Percentiles rank a stretch among this genome's conserved stretches.
phyloP scores from a whole-genome alignment of 2,113 vertebrate genomes.

The Burhinus bistriatus region DNA sequence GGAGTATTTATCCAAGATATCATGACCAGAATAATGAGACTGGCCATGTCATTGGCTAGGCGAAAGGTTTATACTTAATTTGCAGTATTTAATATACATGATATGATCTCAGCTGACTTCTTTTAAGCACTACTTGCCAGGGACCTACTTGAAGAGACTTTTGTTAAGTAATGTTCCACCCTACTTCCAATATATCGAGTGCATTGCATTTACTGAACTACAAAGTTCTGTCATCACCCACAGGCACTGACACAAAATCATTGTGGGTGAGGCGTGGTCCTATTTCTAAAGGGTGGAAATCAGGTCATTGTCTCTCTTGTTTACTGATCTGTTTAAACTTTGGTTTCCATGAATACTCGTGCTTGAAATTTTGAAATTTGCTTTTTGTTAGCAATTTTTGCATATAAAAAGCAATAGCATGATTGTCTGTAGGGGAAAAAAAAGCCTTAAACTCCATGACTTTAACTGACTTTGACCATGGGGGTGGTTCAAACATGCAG shows the following conservation, averaged over 20 bases:
- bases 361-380: slow-evolving; percentile 12
- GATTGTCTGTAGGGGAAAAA: not conserved
- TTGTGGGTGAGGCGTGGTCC: slow-evolving; percentile 8
- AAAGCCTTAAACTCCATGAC: not conserved
- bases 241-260: slow-evolving; percentile 25
- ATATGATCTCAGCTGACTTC: not conserved
- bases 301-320: slow-evolving; percentile 31
- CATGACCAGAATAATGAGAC: not conserved
- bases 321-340: slow-evolving; percentile 49
- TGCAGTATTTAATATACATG: not conserved
- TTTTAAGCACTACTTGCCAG: not conserved
- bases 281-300: slow-evolving; percentile 4
- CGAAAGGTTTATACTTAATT: not conserved
- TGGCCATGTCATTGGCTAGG: not conserved
- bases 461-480: not conserved
- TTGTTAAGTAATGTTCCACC: not conserved
- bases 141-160: not conserved
- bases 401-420: not conserved
- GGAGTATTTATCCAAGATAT: not conserved
- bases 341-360: slow-evolving; percentile 22
- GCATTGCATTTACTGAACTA: not conserved
- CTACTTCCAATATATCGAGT: not conserved
- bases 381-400: not conserved
- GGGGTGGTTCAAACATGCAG: not conserved
- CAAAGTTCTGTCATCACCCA: slow-evolving; percentile 6